Percentiles rank a stretch among this genome's conserved stretches.
Conservation (phyloP, 30 jellyfish, hydroid and myxozoan genomes). For the Aurelia aurita complex sp. Pacific region DNA sequence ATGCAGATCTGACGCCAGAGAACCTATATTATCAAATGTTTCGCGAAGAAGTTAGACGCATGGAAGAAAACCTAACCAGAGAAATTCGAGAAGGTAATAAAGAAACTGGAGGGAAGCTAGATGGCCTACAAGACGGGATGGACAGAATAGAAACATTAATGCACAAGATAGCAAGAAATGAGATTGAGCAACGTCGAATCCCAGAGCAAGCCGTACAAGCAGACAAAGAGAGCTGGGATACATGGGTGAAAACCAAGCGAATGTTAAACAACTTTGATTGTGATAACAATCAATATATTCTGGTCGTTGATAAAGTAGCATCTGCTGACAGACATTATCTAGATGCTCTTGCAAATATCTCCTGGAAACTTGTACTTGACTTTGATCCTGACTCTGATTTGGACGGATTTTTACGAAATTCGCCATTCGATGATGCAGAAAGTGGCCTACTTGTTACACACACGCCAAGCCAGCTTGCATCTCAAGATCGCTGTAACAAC, state of each 20-base stretch:
- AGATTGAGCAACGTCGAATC: slow-evolving; percentile 18
- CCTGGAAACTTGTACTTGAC: slow-evolving; percentile 42
- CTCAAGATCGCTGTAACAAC: neutral
- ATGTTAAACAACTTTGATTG: slow-evolving; percentile 13
- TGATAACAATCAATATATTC: slow-evolving; percentile 23
- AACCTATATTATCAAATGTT: slow-evolving; percentile 17
- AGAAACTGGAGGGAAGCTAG: neutral
- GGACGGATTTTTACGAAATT: slow-evolving; percentile 3
- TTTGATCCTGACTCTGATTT: slow-evolving; percentile 39
- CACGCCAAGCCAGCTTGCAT: slow-evolving; percentile 24
- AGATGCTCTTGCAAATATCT: slow-evolving; percentile 8
- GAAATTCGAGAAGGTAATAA: neutral
- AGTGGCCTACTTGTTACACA: slow-evolving; percentile 13
- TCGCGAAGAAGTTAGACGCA: slow-evolving; percentile 21
- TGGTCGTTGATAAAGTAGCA: slow-evolving; percentile 16
- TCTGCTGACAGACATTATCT: neutral
- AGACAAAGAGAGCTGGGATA: neutral
- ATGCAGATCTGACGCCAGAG: slow-evolving; percentile 32
- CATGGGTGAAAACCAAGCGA: slow-evolving; percentile 20
- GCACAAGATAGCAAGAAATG: neutral
- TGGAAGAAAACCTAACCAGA: neutral
- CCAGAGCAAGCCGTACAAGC: neutral
- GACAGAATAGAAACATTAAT: neutral
- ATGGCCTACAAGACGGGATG: neutral
- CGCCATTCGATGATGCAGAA: neutral